These are phyloP conservation scores for Chaetops frenatus DNA, from an alignment of 2,113 vertebrate species.

Conservation along the genomic window DNA sequence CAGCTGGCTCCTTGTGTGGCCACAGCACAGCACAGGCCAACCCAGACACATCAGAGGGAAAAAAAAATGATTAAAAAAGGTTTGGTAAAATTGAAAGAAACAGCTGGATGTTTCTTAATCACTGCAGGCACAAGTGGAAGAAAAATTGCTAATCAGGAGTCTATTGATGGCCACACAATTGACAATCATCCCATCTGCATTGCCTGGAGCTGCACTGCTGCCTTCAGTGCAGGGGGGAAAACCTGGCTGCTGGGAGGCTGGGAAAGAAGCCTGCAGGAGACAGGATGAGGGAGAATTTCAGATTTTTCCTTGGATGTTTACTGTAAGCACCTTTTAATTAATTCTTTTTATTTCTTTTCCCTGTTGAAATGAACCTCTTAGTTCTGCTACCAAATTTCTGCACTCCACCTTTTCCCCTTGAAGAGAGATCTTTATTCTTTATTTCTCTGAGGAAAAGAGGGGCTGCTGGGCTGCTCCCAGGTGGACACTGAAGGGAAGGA, in stretches of 20 bases:
- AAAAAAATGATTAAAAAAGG: rapidly evolving
- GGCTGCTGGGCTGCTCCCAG: neutral
- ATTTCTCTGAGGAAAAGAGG: neutral
- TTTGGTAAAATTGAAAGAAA: neutral
- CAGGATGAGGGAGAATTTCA: neutral
- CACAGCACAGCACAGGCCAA: neutral
- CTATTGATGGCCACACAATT: constrained; percentile 13
- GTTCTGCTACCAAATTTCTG: neutral
- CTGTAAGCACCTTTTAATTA: neutral
- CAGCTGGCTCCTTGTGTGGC: neutral
- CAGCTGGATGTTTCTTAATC: neutral
- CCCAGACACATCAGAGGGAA: too few species aligned
- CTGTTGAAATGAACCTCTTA: neutral
- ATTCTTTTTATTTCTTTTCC: rapidly evolving
- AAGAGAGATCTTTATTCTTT: neutral
- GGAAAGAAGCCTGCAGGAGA: neutral
- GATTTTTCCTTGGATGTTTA: neutral
- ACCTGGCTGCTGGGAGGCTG: neutral
- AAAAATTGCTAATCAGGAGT: neutral
- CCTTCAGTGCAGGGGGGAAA: neutral
- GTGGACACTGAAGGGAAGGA: neutral
- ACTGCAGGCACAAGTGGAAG: neutral
- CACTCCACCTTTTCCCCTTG: neutral
- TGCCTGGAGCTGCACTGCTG: neutral
- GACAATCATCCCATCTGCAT: neutral